These are phyloP conservation scores for Habropoda laboriosa DNA, from an alignment of 1,140 invertebrate genomes.

Conservation along the genomic window DNA sequence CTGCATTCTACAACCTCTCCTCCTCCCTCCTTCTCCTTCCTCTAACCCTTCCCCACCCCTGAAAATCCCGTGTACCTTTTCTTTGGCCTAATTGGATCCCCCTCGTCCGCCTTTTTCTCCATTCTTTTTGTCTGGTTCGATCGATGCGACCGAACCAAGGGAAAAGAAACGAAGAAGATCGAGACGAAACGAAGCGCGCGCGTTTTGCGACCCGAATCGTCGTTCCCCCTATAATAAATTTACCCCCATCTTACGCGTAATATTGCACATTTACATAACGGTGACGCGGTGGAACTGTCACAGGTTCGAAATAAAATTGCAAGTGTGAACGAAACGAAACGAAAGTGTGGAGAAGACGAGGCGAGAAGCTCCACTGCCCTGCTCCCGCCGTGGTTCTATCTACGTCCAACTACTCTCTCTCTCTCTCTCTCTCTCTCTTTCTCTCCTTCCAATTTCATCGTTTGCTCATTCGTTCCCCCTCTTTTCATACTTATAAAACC, in stretches of 20 bases:
- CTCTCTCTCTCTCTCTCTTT: conserved; percentile 36
- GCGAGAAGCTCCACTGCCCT: conserved; percentile 55
- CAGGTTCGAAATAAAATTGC: background rate
- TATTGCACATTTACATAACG: conserved; percentile 71
- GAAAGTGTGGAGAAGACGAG: conserved; percentile 17
- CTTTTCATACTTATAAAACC: conserved; percentile 68
- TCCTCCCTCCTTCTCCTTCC: too few relatives aligned
- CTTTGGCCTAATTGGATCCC: conserved; percentile 31
- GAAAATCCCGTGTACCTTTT: conserved; percentile 6
- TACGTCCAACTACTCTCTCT: conserved; percentile 59
- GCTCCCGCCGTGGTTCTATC: conserved; percentile 40
- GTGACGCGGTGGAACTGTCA: conserved; percentile 22
- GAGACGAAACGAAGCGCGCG: conserved; percentile 14
- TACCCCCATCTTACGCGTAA: conserved; percentile 46
- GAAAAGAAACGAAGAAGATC: conserved; percentile 1
- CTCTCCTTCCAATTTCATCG: conserved; percentile 32
- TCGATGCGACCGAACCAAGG: conserved; percentile 10
- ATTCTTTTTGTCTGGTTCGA: background rate
- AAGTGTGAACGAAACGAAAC: conserved; percentile 14
- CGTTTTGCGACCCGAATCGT: background rate
- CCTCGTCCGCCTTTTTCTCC: background rate
- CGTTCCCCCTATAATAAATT: conserved; percentile 9
- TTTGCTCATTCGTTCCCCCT: conserved; percentile 41
- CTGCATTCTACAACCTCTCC: background rate
- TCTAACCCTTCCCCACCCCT: background rate